These are phyloP conservation scores for Myotis yumanensis DNA, from an alignment of 2,113 vertebrate species.

Conservation along the genomic window DNA sequence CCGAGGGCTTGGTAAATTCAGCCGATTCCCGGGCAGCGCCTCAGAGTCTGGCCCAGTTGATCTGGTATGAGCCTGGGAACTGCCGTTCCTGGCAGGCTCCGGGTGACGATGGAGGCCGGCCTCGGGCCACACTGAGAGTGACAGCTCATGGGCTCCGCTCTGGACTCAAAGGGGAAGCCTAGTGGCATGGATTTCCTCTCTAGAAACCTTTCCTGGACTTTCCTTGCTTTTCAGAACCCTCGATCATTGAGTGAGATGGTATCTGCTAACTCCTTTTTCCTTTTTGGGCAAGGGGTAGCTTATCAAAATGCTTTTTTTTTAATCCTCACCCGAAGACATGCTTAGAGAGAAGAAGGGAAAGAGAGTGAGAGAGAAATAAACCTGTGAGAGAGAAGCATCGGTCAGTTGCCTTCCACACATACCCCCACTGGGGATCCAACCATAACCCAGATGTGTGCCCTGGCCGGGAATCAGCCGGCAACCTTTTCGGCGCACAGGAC, in stretches of 20 bases:
- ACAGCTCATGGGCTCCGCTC: neutral
- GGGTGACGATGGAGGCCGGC: no score
- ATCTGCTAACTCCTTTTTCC: neutral
- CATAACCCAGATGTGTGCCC: neutral
- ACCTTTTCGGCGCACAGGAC: neutral
- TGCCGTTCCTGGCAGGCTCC: neutral
- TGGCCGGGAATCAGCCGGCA: neutral
- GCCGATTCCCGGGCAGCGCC: neutral
- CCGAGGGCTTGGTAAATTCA: neutral
- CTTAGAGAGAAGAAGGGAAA: neutral
- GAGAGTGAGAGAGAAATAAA: neutral
- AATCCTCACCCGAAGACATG: neutral
- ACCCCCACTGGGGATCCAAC: neutral
- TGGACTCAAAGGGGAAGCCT: neutral
- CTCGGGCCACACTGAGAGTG: neutral
- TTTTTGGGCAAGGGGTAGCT: neutral
- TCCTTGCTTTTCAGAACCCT: neutral
- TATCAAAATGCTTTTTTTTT: neutral
- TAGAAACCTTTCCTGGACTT: neutral
- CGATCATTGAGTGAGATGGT: neutral
- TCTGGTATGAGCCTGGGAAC: no score
- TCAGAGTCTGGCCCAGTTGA: accelerated
- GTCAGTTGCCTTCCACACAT: neutral
- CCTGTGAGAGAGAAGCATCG: neutral
- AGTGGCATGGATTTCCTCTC: neutral